Evolutionary conservation across 2,113 vertebrate species (phyloP).

Genomic region (Barnardius zonarius): DNA sequence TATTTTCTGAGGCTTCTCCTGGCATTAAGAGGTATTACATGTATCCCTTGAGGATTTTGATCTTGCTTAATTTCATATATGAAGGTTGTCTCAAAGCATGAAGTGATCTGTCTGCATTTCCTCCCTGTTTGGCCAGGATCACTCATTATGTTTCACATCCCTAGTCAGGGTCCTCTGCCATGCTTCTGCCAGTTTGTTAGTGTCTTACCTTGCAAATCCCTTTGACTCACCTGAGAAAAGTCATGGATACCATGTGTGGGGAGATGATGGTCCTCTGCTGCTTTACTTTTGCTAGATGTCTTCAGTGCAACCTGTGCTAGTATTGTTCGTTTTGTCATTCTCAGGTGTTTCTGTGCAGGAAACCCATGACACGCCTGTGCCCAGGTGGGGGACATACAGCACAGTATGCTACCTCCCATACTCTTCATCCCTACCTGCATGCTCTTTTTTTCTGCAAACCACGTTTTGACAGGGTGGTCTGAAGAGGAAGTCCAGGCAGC

Average conservation of each 20-base stretch:
- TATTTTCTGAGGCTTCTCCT: background rate
- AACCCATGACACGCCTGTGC: background rate
- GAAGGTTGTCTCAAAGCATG: background rate
- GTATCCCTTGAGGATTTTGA: background rate
- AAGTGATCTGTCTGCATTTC: background rate
- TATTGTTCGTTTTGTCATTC: background rate
- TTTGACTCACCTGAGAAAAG: background rate
- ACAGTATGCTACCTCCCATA: rapidly evolving
- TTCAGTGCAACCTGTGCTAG: background rate
- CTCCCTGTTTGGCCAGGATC: background rate
- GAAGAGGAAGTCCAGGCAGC: background rate
- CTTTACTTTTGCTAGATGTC: background rate
- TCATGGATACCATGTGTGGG: background rate
- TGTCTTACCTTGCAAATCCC: background rate
- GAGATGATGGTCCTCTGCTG: background rate
- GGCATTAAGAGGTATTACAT: background rate
- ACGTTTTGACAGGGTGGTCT: background rate
- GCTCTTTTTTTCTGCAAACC: background rate
- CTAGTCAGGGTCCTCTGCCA: background rate
- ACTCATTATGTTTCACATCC: background rate
- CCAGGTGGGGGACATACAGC: background rate
- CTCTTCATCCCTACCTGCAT: background rate
- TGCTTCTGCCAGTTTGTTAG: background rate
- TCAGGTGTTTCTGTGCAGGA: background rate
- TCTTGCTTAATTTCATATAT: background rate